Conservation (phyloP, 2,113 vertebrate species). For the Alexandromys fortis region DNA sequence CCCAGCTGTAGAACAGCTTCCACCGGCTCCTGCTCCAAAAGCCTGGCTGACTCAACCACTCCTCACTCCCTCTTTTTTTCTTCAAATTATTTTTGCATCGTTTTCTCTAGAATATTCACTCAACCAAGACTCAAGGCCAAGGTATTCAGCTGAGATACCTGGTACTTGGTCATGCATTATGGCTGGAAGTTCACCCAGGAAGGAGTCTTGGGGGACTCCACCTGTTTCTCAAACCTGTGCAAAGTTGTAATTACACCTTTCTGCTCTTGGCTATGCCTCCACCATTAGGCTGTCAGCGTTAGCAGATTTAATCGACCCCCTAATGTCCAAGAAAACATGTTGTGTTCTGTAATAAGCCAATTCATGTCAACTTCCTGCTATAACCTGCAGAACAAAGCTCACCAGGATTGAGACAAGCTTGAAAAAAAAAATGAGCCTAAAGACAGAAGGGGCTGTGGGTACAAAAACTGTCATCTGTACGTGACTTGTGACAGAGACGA, state of each 20-base stretch:
- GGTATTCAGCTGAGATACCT: not conserved
- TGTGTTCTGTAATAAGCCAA: not conserved
- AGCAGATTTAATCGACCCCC: not conserved
- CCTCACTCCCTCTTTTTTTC: not conserved
- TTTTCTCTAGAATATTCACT: slow-evolving; percentile 23
- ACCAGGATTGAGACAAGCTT: not conserved
- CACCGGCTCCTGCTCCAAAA: not conserved
- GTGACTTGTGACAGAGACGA: not conserved
- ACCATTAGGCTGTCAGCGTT: not conserved
- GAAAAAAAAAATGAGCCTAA: not conserved
- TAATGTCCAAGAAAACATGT: not conserved
- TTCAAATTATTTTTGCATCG: not conserved
- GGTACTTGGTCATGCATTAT: not conserved
- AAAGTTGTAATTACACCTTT: not conserved
- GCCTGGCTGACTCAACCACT: not conserved
- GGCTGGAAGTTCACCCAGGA: not conserved
- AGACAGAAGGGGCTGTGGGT: not conserved
- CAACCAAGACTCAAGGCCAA: not conserved
- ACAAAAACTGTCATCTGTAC: not conserved
- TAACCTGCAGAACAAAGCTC: not conserved
- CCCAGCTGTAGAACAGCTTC: not conserved
- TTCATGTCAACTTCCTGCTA: slow-evolving; percentile 22
- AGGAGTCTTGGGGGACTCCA: not conserved
- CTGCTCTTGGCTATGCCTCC: not conserved
- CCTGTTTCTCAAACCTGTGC: not conserved